A percentile compares a stretch with the other conserved stretches of the same genome.
phyloP scores from a whole-genome alignment of 2,888 invertebrate genomes.

The Hymenopus coronatus region DNA sequence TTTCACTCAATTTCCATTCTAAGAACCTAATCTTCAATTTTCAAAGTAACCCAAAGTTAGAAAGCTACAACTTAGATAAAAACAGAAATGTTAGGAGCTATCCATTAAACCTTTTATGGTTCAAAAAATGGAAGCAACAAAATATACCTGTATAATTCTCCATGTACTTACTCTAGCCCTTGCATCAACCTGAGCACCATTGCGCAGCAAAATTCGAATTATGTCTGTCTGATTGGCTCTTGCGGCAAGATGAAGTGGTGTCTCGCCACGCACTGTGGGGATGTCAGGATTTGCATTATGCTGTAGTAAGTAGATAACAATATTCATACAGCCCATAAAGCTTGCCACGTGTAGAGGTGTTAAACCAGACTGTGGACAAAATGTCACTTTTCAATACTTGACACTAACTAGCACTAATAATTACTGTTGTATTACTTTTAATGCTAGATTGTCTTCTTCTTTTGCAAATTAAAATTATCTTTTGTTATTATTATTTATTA shows the following conservation, averaged over 20 bases:
- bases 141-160: not conserved
- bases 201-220: constrained; percentile 88
- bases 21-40: too few relatives aligned
- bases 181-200: constrained; percentile 82
- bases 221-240: constrained; percentile 97
- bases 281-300: constrained; percentile 92
- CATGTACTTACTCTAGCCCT: constrained; percentile 56
- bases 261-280: constrained; percentile 94
- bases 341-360: constrained; percentile 97
- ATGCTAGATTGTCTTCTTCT: too few relatives aligned
- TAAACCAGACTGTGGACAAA: constrained; percentile 66
- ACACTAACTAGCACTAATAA: too few relatives aligned
- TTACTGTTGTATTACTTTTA: too few relatives aligned
- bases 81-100: too few relatives aligned
- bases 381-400: too few relatives aligned
- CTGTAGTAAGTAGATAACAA: constrained; percentile 92
- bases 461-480: too few relatives aligned
- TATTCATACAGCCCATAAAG: constrained; percentile 99
- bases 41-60: too few relatives aligned
- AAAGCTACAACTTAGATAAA: too few relatives aligned
- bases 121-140: not conserved
- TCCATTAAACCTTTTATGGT: not conserved
- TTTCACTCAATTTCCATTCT: too few relatives aligned
- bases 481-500: too few relatives aligned
- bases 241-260: constrained; percentile 93